Base-by-base conservation (phyloP, 1,140 invertebrate species). In the Procambarus virginalis region DNA sequence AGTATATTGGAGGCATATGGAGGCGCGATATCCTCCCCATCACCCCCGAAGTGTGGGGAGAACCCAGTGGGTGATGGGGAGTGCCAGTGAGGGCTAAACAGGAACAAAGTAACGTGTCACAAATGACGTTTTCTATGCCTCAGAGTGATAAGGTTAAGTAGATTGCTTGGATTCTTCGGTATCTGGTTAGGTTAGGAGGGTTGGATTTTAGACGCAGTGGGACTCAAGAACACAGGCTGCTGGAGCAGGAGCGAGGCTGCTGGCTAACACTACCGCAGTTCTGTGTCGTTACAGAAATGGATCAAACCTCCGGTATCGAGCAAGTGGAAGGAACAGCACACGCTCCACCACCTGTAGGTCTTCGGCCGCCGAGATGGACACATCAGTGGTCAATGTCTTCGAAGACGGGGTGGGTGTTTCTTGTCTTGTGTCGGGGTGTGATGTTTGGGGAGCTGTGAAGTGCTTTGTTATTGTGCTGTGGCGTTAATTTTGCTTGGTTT, bases 291-390 rank as follows among this genome's bases (percentile, higher is more conserved):
- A 3, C 84, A 86, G 84, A 46, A 76, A 34, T 58, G 75, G 84
- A 55, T 86, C 84, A 70, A 75, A 86, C 73, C 75, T 86, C n/a
- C 84, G 22, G 55, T 86, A 86, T 46, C 84, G 75, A 49, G 84
- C 84, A 45, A 76, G 70, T 77, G 76, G 73, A 60, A 55, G 84
- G 51, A 68, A 48, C 46, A 86, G 73, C 75, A 60, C 49, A 12
- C 75, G 84, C 51, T 86, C 76, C 73, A 86, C 84, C 73, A 77
- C 55, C 75, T 77, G 76, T 60, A 77, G 84, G 75, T 77, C 73
- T 8, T 86, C 84, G 9, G 84, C 73, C 2, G 84, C 73, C 4
- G 84, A 86, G 51, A 34, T 86, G 73, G 84, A 86, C 51, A 86
- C 84, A 3, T 86, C 84, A 0, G 84, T 78, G 2, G 84, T 86